Conservation (phyloP, 2,888 invertebrate genomes). For the Ichneumoninae sp. region DNA sequence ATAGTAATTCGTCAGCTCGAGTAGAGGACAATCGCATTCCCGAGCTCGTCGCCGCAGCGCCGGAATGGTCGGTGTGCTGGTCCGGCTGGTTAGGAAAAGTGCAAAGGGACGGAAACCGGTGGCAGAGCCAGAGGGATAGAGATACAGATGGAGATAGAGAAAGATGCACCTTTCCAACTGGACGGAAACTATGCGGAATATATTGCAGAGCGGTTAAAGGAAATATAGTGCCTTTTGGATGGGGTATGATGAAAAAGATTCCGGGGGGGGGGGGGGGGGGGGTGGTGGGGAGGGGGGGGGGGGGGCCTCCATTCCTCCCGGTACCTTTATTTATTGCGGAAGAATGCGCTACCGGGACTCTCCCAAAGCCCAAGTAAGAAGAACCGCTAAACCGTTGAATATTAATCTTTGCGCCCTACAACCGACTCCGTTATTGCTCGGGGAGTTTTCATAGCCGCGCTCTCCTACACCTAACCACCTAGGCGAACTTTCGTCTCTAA, state of each 20-base stretch:
- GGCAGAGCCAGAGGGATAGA: background rate
- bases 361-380: background rate
- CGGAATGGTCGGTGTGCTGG: background rate
- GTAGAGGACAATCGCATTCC: constrained; percentile 11
- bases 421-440: constrained; percentile 27
- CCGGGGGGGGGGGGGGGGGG: too few species aligned
- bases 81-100: constrained; percentile 7
- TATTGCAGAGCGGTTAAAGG: constrained; percentile 19
- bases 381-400: constrained; percentile 44
- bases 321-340: constrained; percentile 28
- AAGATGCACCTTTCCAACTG: constrained; percentile 4
- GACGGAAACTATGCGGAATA: constrained; percentile 28
- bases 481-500: background rate
- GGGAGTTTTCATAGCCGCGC: constrained; percentile 1
- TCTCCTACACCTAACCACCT: background rate
- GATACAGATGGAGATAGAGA: constrained; percentile 5
- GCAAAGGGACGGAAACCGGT: background rate
- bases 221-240: constrained; percentile 1
- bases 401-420: constrained; percentile 25
- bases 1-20: constrained; percentile 8
- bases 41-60: background rate
- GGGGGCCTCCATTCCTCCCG: background rate
- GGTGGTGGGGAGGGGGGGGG: too few species aligned
- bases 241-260: constrained; percentile 39
- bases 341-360: constrained; percentile 18